Percentiles rank a stretch among this genome's conserved stretches.
phyloP scores from a whole-genome alignment of 2,888 invertebrate genomes.

The Eilema sororculum region DNA sequence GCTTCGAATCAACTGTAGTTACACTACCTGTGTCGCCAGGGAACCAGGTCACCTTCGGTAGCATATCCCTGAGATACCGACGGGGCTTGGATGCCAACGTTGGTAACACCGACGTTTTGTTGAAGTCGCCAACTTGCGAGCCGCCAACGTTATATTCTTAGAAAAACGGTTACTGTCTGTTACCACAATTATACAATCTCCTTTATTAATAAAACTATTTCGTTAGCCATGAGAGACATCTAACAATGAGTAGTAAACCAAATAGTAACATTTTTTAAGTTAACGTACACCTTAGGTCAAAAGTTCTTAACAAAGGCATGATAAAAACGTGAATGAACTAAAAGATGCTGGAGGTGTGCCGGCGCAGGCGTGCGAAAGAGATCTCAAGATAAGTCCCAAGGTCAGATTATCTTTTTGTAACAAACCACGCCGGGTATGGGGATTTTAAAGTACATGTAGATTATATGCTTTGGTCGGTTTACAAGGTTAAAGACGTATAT shows the following conservation, averaged over 20 bases:
- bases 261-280: slow-evolving; percentile 29
- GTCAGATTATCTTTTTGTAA: slow-evolving; percentile 41
- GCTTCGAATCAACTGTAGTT: background rate
- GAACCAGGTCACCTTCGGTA: background rate
- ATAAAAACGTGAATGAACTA: slow-evolving; percentile 56
- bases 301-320: slow-evolving; percentile 37
- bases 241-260: slow-evolving; percentile 40
- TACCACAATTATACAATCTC: slow-evolving; percentile 24
- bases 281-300: slow-evolving; percentile 39
- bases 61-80: background rate
- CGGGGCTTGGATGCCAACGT: background rate
- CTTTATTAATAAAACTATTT: slow-evolving; percentile 21
- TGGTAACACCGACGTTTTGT: background rate
- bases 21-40: background rate
- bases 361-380: slow-evolving; percentile 51
- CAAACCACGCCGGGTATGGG: slow-evolving; percentile 25
- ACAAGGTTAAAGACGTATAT: slow-evolving; percentile 7
- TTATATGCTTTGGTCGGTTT: slow-evolving; percentile 18
- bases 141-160: background rate
- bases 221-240: slow-evolving; percentile 26
- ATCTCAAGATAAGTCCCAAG: slow-evolving; percentile 47
- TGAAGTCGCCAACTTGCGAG: background rate
- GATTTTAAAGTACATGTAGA: slow-evolving; percentile 18
- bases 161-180: slow-evolving; percentile 4
- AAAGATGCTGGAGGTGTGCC: slow-evolving; percentile 19